Conservation (phyloP, 1,140 invertebrate species). For the Macrostomum lignano region DNA sequence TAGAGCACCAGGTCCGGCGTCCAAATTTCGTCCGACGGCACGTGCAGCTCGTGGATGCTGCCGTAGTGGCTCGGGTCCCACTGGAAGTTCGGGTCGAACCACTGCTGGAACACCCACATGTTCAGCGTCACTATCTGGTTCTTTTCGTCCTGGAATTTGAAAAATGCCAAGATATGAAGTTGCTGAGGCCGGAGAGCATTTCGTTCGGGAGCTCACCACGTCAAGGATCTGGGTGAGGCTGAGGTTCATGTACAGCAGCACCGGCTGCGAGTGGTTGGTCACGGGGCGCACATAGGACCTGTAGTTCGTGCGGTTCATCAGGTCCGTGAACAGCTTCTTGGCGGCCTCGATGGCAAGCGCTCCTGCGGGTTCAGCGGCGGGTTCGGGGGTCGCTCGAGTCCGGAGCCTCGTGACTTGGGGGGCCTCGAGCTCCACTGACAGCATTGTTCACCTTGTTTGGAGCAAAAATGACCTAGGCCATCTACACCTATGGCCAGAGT, state of each 20-base stretch:
- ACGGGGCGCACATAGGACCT: slow-evolving; percentile 67
- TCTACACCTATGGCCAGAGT: too few relatives aligned
- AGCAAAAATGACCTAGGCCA: too few relatives aligned
- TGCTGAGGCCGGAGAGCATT: too few relatives aligned
- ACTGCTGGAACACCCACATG: slow-evolving; percentile 43
- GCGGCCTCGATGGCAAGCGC: too few relatives aligned
- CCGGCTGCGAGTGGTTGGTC: slow-evolving; percentile 54
- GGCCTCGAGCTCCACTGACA: too few relatives aligned
- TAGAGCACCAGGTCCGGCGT: slow-evolving; percentile 29
- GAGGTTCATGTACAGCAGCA: slow-evolving; percentile 62
- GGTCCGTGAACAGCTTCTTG: too few relatives aligned
- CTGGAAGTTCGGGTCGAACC: slow-evolving; percentile 15
- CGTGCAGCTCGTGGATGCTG: slow-evolving; percentile 43
- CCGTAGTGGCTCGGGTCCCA: slow-evolving; percentile 45
- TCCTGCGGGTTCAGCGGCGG: too few relatives aligned
- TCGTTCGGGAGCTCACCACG: slow-evolving; percentile 56
- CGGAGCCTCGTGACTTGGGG: too few relatives aligned
- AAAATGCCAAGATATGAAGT: too few relatives aligned
- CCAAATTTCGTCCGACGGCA: slow-evolving; percentile 53
- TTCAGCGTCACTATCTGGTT: slow-evolving; percentile 82
- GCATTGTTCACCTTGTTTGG: too few relatives aligned
- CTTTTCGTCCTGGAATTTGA: slow-evolving; percentile 37
- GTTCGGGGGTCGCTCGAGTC: too few relatives aligned
- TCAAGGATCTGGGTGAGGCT: slow-evolving; percentile 69
- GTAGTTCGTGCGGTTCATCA: slow-evolving; percentile 50